phyloP scores from a whole-genome alignment of 2,113 vertebrate species.

The Hemibagrus wyckioides region DNA sequence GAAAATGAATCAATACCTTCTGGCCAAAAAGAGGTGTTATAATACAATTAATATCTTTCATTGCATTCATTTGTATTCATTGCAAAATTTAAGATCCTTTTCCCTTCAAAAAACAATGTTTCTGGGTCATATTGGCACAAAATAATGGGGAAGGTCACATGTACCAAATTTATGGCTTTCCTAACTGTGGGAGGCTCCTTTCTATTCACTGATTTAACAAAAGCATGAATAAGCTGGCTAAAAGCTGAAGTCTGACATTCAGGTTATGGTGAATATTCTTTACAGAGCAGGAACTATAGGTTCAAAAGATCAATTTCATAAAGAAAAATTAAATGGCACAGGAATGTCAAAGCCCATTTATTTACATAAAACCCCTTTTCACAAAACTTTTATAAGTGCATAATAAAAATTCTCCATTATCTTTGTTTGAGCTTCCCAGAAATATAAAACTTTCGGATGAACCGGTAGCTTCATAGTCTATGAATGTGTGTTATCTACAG shows the following conservation, averaged over 20 bases:
- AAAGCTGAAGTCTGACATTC: background rate
- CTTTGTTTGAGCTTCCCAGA: background rate
- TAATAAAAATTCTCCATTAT: background rate
- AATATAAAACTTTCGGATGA: background rate
- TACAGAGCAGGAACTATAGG: background rate
- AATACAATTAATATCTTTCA: background rate
- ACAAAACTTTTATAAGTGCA: background rate
- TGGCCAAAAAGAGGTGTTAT: background rate
- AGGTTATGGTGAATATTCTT: background rate
- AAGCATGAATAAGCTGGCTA: background rate
- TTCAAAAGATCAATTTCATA: constrained; percentile 11
- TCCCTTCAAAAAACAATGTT: background rate
- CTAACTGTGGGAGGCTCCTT: background rate
- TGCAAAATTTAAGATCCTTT: background rate
- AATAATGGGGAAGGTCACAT: background rate
- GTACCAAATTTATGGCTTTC: background rate
- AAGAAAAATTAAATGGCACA: background rate
- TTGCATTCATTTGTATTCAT: background rate
- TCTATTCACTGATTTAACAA: background rate
- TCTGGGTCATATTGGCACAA: background rate
- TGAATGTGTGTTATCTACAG: constrained; percentile 2
- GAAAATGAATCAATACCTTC: background rate
- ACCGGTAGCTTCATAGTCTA: background rate
- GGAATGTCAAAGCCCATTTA: background rate
- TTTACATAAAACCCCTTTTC: background rate